phyloP scores from a whole-genome alignment of 2,797 vertebrate genomes.

The Lepus oiostolus region DNA sequence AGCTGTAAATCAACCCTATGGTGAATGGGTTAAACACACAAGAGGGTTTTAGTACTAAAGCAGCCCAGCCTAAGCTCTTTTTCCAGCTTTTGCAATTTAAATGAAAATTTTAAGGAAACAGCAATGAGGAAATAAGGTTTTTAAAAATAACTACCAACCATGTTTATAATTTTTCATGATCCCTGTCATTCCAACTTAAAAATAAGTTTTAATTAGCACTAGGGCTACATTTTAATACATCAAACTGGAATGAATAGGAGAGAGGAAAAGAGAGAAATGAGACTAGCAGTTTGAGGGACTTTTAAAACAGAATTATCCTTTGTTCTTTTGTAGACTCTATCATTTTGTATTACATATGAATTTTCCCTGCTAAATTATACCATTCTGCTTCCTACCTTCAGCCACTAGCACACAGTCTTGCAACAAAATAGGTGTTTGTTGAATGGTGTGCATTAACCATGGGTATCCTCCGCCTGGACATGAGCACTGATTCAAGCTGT shows the following conservation, averaged over 20 bases:
- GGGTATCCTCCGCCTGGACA: neutral
- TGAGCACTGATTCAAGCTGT: neutral
- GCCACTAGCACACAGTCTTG: neutral
- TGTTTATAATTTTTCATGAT: slow-evolving; percentile 42
- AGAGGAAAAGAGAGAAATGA: neutral
- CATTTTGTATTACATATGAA: neutral
- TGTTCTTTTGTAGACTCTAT: neutral
- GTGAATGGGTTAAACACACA: slow-evolving; percentile 74
- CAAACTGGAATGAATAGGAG: neutral
- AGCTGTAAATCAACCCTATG: slow-evolving; percentile 85
- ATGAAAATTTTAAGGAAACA: slow-evolving; percentile 60
- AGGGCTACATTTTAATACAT: neutral
- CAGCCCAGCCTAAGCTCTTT: slow-evolving; percentile 59
- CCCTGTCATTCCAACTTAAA: neutral
- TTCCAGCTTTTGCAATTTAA: slow-evolving; percentile 60
- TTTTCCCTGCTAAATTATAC: neutral
- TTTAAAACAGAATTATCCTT: slow-evolving; percentile 24
- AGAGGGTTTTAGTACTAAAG: slow-evolving; percentile 31
- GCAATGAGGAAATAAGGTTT: slow-evolving; percentile 29
- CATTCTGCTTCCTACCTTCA: neutral
- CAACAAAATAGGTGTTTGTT: neutral
- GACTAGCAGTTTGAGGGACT: neutral
- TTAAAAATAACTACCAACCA: slow-evolving; percentile 15
- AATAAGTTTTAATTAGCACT: neutral
- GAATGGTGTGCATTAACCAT: neutral